A percentile compares a stretch with the other conserved stretches of the same genome.
These are phyloP conservation scores for Epicauta chinensis DNA, from an alignment of 1,140 invertebrate genomes.

Conservation along the genomic window DNA sequence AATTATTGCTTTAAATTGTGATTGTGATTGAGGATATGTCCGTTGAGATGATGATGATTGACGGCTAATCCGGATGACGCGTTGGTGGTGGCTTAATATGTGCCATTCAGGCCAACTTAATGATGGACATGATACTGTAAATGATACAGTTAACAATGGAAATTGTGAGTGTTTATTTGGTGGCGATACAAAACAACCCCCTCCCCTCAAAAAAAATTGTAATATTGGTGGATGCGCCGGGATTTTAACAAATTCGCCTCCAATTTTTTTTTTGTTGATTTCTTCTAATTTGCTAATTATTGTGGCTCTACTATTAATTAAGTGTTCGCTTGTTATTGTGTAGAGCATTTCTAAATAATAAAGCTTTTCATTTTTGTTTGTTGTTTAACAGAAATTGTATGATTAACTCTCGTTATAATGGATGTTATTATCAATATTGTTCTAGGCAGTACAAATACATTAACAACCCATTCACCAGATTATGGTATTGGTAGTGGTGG, in stretches of 20 bases:
- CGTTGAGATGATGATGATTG: neutral
- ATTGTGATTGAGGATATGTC: neutral
- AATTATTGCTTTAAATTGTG: too few species aligned
- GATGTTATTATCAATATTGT: conserved; percentile 9
- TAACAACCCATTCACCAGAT: conserved; percentile 39
- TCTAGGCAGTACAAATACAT: conserved; percentile 38
- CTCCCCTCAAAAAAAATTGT: conserved; percentile 2
- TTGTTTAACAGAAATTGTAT: neutral
- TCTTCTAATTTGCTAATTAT: too few species aligned
- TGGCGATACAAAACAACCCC: too few species aligned
- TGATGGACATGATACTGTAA: conserved; percentile 2
- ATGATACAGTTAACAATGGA: conserved; percentile 18
- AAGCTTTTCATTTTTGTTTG: neutral
- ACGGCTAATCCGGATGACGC: conserved; percentile 32
- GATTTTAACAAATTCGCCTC: neutral
- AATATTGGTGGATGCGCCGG: neutral
- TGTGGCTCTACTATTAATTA: too few species aligned
- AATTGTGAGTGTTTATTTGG: conserved; percentile 31
- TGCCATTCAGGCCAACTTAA: conserved; percentile 38
- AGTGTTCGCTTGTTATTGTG: neutral
- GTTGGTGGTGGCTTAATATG: conserved; percentile 42
- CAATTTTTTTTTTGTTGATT: neutral
- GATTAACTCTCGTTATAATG: neutral
- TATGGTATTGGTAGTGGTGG: conserved; percentile 30
- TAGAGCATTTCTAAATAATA: neutral